Conservation (phyloP, 2,797 vertebrate species). For the Pangasius djambal region DNA sequence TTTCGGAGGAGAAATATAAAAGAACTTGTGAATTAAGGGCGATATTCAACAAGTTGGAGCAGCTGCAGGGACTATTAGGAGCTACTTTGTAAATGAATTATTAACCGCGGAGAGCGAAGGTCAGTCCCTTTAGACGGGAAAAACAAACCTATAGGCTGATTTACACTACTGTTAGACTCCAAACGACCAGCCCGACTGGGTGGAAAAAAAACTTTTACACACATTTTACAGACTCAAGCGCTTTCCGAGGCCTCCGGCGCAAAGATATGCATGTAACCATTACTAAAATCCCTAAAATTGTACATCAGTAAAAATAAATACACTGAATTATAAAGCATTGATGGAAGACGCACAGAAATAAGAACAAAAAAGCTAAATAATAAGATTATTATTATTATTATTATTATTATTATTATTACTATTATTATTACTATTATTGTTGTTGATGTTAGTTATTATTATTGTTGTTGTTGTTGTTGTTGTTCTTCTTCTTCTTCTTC, state of each 20-base stretch:
- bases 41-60: constrained; percentile 8
- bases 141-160: not conserved
- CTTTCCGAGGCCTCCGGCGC: not conserved
- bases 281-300: not conserved
- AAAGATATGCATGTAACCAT: not conserved
- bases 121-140: constrained; percentile 3
- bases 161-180: not conserved
- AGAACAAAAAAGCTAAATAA: not conserved
- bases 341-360: not conserved
- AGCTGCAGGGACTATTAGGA: not conserved
- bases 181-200: not conserved
- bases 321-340: not conserved
- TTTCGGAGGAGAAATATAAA: not conserved
- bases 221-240: not conserved
- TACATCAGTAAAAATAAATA: not conserved
- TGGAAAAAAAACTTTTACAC: not conserved
- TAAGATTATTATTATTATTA: not conserved
- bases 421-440: no score
- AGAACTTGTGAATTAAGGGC: not conserved
- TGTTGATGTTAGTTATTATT: no score
- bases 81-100: constrained; percentile 42
- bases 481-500: no score
- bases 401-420: no score
- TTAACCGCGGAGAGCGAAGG: constrained; percentile 45
- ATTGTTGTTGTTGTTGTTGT: no score